Conservation (phyloP, 2,888 invertebrate species). For the Pollenia labialis region DNA sequence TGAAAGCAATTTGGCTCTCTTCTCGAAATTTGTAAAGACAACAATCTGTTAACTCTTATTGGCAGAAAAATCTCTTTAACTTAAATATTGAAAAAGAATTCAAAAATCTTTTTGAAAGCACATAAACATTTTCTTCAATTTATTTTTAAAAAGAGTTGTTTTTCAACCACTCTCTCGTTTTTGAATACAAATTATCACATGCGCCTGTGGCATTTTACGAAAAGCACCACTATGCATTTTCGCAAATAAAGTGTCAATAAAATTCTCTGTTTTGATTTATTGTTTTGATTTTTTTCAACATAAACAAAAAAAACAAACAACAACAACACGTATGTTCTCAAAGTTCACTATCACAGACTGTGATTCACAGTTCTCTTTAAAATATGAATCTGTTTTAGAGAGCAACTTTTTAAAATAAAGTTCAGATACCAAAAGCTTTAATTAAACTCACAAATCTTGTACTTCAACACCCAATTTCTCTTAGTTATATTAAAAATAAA, state of each 20-base stretch:
- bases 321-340: slow-evolving; percentile 8
- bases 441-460: slow-evolving; percentile 2
- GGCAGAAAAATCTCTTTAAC: neutral
- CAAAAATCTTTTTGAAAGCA: neutral
- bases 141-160: neutral
- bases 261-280: slow-evolving; percentile 72
- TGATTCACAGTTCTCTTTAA: neutral
- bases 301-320: slow-evolving; percentile 30
- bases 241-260: slow-evolving; percentile 24
- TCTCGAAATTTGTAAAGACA: neutral
- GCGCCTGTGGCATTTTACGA: slow-evolving; percentile 19
- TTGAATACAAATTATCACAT: slow-evolving; percentile 43
- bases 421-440: neutral
- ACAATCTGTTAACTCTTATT: neutral
- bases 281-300: slow-evolving; percentile 39
- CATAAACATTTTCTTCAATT: neutral
- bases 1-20: neutral
- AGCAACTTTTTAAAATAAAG: too few relatives aligned
- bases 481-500: too few relatives aligned
- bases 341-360: neutral
- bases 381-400: too few relatives aligned
- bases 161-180: neutral
- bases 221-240: neutral
- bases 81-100: neutral
- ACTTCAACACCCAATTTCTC: neutral